phyloP scores from a whole-genome alignment of 2,888 invertebrate species.

The Gibbula magus region DNA sequence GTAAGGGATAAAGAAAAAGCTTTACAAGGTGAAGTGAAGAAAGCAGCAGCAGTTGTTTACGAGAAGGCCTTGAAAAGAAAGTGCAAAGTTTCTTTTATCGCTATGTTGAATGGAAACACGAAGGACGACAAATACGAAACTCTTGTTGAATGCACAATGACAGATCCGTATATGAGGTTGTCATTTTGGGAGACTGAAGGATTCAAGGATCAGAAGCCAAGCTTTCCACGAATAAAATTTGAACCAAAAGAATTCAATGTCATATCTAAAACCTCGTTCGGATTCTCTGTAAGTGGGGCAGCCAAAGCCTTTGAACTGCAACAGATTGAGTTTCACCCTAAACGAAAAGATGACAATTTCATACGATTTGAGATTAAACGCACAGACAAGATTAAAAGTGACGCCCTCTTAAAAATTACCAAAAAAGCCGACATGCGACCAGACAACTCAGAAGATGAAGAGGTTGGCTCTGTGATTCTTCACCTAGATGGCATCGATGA shows the following conservation, averaged over 20 bases:
- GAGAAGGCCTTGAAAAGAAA: not conserved
- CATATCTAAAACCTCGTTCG: not conserved
- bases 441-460: not conserved
- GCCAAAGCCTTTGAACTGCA: not conserved
- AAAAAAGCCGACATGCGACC: not conserved
- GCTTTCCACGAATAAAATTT: too few relatives aligned
- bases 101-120: not conserved
- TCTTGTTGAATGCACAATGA: not conserved
- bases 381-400: not conserved
- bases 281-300: not conserved
- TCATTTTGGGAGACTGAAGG: not conserved
- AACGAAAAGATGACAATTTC: not conserved
- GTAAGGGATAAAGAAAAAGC: too few relatives aligned
- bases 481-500: not conserved
- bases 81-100: not conserved
- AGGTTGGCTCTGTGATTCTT: not conserved
- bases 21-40: not conserved
- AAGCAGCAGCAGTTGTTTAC: not conserved
- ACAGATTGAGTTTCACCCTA: not conserved
- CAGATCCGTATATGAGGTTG: not conserved
- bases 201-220: not conserved
- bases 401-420: not conserved
- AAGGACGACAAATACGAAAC: not conserved
- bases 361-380: not conserved
- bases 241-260: not conserved